Evolutionary conservation across 2,888 invertebrate genomes (phyloP).

Genomic region (Endomychus coccineus): DNA sequence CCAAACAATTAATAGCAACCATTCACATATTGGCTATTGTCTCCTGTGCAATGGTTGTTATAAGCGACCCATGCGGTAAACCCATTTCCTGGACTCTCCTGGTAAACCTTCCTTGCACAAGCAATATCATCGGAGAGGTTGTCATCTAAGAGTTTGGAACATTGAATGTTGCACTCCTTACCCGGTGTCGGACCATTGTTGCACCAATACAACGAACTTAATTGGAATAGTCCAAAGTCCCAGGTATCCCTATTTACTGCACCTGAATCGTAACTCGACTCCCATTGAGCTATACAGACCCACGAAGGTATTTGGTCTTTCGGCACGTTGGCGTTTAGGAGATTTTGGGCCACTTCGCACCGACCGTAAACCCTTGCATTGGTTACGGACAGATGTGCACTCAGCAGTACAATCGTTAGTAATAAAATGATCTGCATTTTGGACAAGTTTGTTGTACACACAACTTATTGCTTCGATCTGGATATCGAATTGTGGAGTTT

Average conservation of each 20-base stretch:
- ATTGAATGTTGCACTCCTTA: slow-evolving; percentile 5
- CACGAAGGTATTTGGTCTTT: too few species aligned
- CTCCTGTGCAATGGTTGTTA: slow-evolving; percentile 10
- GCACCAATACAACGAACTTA: slow-evolving; percentile 12
- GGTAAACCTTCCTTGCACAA: slow-evolving; percentile 6
- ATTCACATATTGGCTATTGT: background rate
- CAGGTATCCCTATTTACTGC: slow-evolving; percentile 7
- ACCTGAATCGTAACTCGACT: slow-evolving; percentile 10
- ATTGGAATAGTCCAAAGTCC: slow-evolving; percentile 13
- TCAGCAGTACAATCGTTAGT: too few species aligned
- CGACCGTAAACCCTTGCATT: too few species aligned
- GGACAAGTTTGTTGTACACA: too few species aligned
- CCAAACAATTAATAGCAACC: slow-evolving; percentile 1
- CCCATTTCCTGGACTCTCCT: slow-evolving; percentile 10
- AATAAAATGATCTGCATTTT: too few species aligned
- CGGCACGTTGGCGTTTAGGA: too few species aligned
- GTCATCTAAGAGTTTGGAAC: slow-evolving; percentile 10
- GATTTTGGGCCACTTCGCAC: too few species aligned
- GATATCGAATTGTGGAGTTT: too few species aligned
- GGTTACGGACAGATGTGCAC: too few species aligned
- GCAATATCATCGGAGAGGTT: slow-evolving; percentile 12
- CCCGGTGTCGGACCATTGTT: slow-evolving; percentile 4
- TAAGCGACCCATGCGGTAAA: slow-evolving; percentile 14
- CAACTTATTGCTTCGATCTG: too few species aligned
- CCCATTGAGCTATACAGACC: slow-evolving; percentile 12